Base-by-base conservation (phyloP, 2,113 vertebrate genomes). In the Xyrauchen texanus region DNA sequence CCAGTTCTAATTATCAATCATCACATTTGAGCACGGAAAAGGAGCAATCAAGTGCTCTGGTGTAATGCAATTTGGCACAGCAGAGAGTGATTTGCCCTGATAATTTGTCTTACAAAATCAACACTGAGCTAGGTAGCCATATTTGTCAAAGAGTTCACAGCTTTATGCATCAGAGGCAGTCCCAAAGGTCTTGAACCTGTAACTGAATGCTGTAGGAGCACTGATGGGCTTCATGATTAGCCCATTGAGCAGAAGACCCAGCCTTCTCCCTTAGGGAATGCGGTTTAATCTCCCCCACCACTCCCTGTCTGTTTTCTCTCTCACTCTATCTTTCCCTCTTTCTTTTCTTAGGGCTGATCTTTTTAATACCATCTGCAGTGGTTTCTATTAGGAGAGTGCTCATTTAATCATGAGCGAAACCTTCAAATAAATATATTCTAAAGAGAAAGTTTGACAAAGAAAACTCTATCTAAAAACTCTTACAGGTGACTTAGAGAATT, bases 191-290 rank as follows among this genome's bases (percentile, higher is more conserved):
- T 60, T 80, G 78, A 66, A 73, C 78, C 78, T 62, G 62, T 71
- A 74, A 73, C 78, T 67, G 69, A 49, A 60, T 65, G 62, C 69
- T 73, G 63, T 80, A 80, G 74, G 67, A 80, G 78, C 51, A 5
- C 78, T 80, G 69, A 80, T 80, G 52, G 78, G 78, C 63, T 73
- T 73, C 78, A 72, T 79, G 78, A 79, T 79, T 79, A 79, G 68
- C 78, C 78, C 69, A 79, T 73, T 69, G 51, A 79, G 78, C 78
- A 73, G 78, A 79, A 79, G 78, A 79, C 68, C 78, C 53, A 51
- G 68, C 42, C 62, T 49, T 10, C 34, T 72, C 69, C 61, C 69
- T 66, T 52, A 49, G 78, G 58, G 78, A 79, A 55, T 60, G 34
- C 52, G 6, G 49, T 61, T 34, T 34, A 34, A 34, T 34, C 21